These are phyloP conservation scores for Lerista edwardsae DNA, from an alignment of 2,797 vertebrate species.

Conservation along the genomic window DNA sequence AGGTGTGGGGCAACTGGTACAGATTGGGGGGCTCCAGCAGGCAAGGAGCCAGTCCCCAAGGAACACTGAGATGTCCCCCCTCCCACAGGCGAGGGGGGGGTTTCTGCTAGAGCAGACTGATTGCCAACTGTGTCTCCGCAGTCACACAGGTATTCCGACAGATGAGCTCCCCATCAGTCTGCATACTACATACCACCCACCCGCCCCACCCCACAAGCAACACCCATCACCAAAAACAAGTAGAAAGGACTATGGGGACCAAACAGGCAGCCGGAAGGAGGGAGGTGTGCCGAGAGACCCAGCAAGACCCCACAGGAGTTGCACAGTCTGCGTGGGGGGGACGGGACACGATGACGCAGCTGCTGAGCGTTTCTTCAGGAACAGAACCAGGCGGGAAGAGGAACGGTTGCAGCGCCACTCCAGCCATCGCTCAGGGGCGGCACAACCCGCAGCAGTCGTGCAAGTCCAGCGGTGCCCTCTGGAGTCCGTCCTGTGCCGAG, in stretches of 20 bases:
- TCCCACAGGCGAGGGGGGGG: too few species aligned
- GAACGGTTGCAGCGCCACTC: too few species aligned
- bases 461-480: too few species aligned
- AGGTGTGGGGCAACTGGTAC: too few species aligned
- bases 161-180: too few species aligned
- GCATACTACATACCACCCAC: too few species aligned
- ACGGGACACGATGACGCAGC: background rate
- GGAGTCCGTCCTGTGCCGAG: background rate
- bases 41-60: background rate
- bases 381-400: background rate
- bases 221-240: background rate
- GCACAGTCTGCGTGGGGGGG: background rate
- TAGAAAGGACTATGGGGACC: background rate
- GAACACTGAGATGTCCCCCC: background rate
- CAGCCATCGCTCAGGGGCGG: background rate
- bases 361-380: background rate
- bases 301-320: fast-evolving
- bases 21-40: background rate
- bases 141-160: background rate
- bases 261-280: background rate
- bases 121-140: background rate
- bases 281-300: too few species aligned
- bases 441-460: background rate
- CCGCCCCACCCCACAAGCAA: too few species aligned
- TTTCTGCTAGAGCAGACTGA: too few species aligned